phyloP scores from a whole-genome alignment of 1,140 invertebrate genomes.

The Lasioglossum albipes region DNA sequence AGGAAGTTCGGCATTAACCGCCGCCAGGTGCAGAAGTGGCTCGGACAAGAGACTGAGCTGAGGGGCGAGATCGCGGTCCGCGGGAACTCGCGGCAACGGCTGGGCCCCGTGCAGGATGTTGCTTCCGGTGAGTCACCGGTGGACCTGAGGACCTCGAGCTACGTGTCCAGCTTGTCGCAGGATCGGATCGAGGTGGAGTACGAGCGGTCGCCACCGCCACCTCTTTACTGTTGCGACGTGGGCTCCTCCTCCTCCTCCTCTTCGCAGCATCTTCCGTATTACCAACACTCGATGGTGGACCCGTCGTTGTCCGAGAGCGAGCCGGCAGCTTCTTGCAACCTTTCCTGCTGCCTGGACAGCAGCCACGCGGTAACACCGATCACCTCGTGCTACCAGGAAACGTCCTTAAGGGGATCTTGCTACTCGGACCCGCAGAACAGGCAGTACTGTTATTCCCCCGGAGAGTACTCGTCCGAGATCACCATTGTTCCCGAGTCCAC shows the following conservation, averaged over 20 bases:
- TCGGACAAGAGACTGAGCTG: constrained; percentile 81
- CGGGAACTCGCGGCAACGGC: constrained; percentile 73
- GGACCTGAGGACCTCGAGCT: constrained; percentile 74
- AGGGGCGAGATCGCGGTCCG: constrained; percentile 73
- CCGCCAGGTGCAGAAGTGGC: constrained; percentile 84
- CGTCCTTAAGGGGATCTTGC: constrained; percentile 50
- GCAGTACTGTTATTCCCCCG: constrained; percentile 69
- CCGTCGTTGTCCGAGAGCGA: constrained; percentile 44
- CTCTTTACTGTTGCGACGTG: constrained; percentile 59
- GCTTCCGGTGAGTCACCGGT: constrained; percentile 77
- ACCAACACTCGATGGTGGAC: constrained; percentile 22
- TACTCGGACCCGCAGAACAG: constrained; percentile 50
- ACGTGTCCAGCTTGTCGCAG: constrained; percentile 25
- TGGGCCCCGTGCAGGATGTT: constrained; percentile 67
- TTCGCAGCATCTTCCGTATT: constrained; percentile 24
- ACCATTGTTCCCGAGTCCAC: constrained; percentile 25
- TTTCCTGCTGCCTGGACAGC: constrained; percentile 66
- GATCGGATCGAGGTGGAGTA: constrained; percentile 54
- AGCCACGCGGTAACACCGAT: constrained; percentile 18
- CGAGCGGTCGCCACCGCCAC: constrained; percentile 47
- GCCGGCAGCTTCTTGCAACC: constrained; percentile 24
- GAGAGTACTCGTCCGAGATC: constrained; percentile 47
- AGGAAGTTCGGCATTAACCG: constrained; percentile 83
- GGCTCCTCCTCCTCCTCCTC: constrained; percentile 38
- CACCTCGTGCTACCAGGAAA: constrained; percentile 52